Conservation (phyloP, 1,140 invertebrate species). For the Melanaphis sacchari region DNA sequence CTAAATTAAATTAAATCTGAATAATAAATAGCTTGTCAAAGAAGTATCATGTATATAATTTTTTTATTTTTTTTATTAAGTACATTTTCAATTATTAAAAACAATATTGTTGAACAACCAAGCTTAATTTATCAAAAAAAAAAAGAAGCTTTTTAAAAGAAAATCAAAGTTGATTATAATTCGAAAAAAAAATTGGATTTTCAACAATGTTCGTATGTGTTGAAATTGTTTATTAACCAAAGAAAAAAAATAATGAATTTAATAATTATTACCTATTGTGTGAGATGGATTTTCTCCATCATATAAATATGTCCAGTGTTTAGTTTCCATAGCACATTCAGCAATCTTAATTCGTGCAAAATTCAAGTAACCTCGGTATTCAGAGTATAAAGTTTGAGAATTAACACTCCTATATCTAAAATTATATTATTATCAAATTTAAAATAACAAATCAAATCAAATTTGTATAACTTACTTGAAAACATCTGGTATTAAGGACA, state of each 20-base stretch:
- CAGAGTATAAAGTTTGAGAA: slow-evolving; percentile 63
- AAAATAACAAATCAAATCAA: not conserved
- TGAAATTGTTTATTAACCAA: not conserved
- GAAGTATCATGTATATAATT: too few relatives aligned
- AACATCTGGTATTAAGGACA: slow-evolving; percentile 76
- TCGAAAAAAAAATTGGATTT: not conserved
- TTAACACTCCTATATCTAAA: slow-evolving; percentile 32
- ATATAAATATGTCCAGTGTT: slow-evolving; percentile 79
- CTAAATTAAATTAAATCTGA: not conserved
- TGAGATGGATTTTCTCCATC: slow-evolving; percentile 69
- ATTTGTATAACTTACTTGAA: slow-evolving; percentile 61
- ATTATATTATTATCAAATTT: not conserved
- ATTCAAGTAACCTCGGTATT: slow-evolving; percentile 77
- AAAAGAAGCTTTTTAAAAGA: too few relatives aligned
- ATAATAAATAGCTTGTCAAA: not conserved
- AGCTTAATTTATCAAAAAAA: not conserved
- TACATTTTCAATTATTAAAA: not conserved
- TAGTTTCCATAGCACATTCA: slow-evolving; percentile 75
- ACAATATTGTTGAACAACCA: too few relatives aligned
- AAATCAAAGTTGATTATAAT: too few relatives aligned
- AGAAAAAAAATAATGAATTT: not conserved
- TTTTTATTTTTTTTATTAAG: too few relatives aligned
- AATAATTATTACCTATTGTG: slow-evolving; percentile 52
- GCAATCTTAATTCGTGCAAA: slow-evolving; percentile 81
- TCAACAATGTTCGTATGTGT: not conserved